Evolutionary conservation across 2,113 vertebrate species (phyloP).

Genomic region (Cebus imitator): DNA sequence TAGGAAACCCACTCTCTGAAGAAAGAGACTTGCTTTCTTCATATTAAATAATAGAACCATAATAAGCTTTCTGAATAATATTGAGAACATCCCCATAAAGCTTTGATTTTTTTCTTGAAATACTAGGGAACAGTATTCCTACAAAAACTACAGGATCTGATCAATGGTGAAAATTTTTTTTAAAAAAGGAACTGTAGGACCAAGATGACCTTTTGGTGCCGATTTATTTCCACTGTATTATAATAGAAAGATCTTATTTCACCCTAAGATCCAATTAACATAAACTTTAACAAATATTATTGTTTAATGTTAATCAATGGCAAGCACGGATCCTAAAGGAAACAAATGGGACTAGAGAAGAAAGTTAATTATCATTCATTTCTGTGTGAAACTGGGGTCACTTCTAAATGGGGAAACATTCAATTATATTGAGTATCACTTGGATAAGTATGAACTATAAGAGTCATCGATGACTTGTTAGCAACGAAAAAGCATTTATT

Average conservation of each 20-base stretch:
- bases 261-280: not conserved
- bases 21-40: not conserved
- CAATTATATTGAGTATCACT: not conserved
- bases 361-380: not conserved
- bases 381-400: not conserved
- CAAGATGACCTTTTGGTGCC: not conserved
- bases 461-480: not conserved
- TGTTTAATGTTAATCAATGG: not conserved
- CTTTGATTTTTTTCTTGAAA: not conserved
- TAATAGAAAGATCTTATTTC: not conserved
- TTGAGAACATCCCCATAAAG: not conserved
- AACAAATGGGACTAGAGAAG: not conserved
- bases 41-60: too few species aligned
- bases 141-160: not conserved
- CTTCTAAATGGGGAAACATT: not conserved
- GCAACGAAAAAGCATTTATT: not conserved
- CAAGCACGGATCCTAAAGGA: not conserved
- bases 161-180: too few species aligned
- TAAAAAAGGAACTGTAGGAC: too few species aligned
- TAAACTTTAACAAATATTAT: not conserved
- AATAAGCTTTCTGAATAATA: not conserved
- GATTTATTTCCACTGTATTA: not conserved
- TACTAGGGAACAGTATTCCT: not conserved
- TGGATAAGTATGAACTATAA: not conserved
- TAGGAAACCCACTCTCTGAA: not conserved